phyloP scores from a whole-genome alignment of 2,888 invertebrate genomes.

The Rhamphomyia laevipes region DNA sequence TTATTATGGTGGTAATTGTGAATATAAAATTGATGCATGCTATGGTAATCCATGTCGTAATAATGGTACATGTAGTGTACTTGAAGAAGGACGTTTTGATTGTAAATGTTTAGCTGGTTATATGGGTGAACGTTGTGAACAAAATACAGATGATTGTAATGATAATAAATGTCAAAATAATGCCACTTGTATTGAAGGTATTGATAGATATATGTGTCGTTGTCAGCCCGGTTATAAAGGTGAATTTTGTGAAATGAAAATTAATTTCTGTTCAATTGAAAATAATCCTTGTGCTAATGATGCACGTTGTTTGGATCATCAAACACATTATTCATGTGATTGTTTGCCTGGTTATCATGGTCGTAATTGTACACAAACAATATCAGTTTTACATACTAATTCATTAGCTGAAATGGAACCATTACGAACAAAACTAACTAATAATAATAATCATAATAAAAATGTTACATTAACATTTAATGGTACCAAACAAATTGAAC shows the following conservation, averaged over 20 bases:
- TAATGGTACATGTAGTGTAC: constrained; percentile 75
- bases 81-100: constrained; percentile 92
- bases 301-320: constrained; percentile 77
- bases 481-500: constrained; percentile 77
- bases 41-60: constrained; percentile 96
- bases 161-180: constrained; percentile 86
- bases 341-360: constrained; percentile 81
- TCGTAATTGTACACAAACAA: constrained; percentile 89
- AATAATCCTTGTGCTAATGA: constrained; percentile 94
- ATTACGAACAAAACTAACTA: constrained; percentile 74
- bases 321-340: constrained; percentile 76
- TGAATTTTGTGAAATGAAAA: constrained; percentile 83
- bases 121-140: constrained; percentile 89
- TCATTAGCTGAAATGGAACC: constrained; percentile 91
- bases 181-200: constrained; percentile 83
- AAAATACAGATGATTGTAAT: constrained; percentile 90
- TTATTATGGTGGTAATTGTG: constrained; percentile 89
- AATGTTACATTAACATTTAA: constrained; percentile 92
- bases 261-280: constrained; percentile 83
- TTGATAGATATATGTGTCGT: constrained; percentile 79
- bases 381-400: constrained; percentile 84
- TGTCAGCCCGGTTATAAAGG: constrained; percentile 85
- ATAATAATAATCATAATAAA: constrained; percentile 37
- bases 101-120: constrained; percentile 88
- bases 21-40: constrained; percentile 95